Evolutionary conservation across 1,140 invertebrate genomes (phyloP), one percentile per base, ranked within the genome.

Genomic region (Solenopsis fugax): DNA sequence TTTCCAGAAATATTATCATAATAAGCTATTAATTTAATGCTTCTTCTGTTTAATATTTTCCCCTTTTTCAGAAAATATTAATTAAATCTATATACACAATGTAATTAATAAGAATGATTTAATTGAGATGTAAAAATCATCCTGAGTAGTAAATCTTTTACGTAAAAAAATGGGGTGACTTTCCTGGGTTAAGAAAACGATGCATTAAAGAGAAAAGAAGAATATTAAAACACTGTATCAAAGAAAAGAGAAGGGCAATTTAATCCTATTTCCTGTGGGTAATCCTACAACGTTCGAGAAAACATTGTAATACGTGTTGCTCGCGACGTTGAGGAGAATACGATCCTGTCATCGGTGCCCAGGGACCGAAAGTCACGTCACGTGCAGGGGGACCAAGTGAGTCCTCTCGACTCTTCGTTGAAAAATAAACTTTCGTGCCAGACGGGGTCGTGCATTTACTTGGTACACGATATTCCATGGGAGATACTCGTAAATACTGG

Each of bases 401-500:
- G 13, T 81, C 60, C 73, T 88, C 84, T 92, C 71, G 89, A 90
- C 86, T 93, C 56, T 50, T 37, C 72, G 34, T 84, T 12, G 65
- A 89, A 86, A 89, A 89, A 91, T 90, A 91, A 89, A 92, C 86
- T 82, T 87, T 81, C 77, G 64, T 67, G n/a, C 41, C 45, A 56
- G 64, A 29, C 60, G 48, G 37, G 58, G 65, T 87, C 81, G 73
- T 64, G 81, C 77, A 87, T 91, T 93, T 91, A 81, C 85, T 77
- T 58, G 81, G 87, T 73, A 90, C 88, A 91, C 64, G 88, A 88
- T 89, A 85, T 91, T 87, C 60, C 73, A 21, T 69, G 65, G 60
- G 81, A 85, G 78, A 85, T 88, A 82, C 87, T 85, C 87, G 90
- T 93, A 93, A 93, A 93, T 92, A 93, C 81, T 73, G 86, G 64